These are phyloP conservation scores for Vimba vimba DNA, from an alignment of 2,113 vertebrate genomes.

Conservation along the genomic window DNA sequence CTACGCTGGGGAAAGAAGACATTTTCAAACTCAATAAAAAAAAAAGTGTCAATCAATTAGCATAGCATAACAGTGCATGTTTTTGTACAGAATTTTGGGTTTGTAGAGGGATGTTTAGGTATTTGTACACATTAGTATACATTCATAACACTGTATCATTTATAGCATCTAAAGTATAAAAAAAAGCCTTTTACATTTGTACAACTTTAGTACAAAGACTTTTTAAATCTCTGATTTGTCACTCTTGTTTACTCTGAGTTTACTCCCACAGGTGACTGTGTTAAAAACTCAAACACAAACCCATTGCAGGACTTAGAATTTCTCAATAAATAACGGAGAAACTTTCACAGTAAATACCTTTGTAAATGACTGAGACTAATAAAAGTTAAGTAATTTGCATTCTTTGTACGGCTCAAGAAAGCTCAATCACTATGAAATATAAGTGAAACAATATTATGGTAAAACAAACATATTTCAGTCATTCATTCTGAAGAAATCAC, in stretches of 20 bases:
- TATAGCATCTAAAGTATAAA: neutral
- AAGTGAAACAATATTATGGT: neutral
- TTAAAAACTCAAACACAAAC: neutral
- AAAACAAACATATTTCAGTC: neutral
- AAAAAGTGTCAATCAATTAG: conserved; percentile 41
- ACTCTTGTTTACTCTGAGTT: neutral
- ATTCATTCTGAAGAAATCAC: neutral
- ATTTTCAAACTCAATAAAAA: conserved; percentile 31
- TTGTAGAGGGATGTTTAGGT: neutral
- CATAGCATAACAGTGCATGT: neutral
- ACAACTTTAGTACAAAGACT: neutral
- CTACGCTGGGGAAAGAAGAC: neutral
- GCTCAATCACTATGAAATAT: neutral
- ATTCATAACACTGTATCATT: neutral
- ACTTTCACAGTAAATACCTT: neutral
- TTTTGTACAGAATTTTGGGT: neutral
- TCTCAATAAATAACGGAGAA: too few relatives aligned
- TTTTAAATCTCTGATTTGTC: neutral
- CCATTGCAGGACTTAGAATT: neutral
- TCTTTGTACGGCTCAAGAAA: too few relatives aligned
- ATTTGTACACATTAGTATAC: neutral
- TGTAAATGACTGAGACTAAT: neutral
- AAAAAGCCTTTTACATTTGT: neutral
- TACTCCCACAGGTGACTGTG: neutral
- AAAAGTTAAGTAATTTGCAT: neutral